Conservation (phyloP, 2,797 vertebrate genomes). For the Clangula hyemalis region DNA sequence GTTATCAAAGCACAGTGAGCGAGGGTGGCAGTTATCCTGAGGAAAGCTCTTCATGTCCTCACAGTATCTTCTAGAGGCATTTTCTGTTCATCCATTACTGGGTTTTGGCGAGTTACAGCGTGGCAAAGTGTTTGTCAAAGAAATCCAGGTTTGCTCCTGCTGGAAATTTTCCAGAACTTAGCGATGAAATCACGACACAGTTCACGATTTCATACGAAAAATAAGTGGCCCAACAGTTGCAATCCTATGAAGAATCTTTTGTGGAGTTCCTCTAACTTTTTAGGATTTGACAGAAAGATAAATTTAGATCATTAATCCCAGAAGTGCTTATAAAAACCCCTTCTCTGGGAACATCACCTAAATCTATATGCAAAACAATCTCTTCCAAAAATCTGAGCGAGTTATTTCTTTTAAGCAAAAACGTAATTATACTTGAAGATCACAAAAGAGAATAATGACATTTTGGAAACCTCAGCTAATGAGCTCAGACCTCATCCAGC, state of each 20-base stretch:
- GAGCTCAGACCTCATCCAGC: background rate
- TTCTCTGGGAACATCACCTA: background rate
- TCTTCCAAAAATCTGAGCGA: background rate
- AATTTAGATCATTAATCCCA: background rate
- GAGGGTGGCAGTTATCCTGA: background rate
- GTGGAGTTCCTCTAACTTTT: background rate
- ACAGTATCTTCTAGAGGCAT: background rate
- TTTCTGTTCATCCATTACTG: background rate
- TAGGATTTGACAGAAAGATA: background rate
- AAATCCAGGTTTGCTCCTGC: background rate
- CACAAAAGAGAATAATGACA: background rate
- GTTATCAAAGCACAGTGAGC: background rate
- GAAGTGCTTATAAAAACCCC: background rate
- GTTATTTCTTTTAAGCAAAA: background rate
- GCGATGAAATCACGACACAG: background rate
- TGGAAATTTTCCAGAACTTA: background rate
- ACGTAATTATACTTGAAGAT: background rate
- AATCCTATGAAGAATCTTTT: background rate
- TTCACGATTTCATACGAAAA: background rate
- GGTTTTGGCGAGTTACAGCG: background rate
- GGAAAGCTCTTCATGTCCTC: background rate
- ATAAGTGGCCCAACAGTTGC: rapidly evolving
- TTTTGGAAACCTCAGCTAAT: conserved; percentile 5
- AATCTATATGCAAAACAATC: background rate
- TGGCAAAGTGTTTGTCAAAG: background rate